phyloP scores from a whole-genome alignment of 2,113 vertebrate species.

The Malaclemys terrapin region DNA sequence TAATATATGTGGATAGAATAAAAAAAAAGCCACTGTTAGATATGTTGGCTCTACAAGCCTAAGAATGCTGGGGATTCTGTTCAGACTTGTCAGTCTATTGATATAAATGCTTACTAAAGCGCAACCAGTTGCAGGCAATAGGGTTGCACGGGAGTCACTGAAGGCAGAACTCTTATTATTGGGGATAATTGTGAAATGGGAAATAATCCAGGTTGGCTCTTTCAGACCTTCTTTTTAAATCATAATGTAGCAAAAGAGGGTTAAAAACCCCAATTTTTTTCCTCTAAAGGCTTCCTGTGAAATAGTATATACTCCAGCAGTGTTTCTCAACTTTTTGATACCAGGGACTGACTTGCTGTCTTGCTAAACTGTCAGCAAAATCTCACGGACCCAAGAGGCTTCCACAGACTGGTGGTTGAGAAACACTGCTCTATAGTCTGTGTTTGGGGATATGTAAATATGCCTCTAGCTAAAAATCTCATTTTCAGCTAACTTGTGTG shows the following conservation, averaged over 20 bases:
- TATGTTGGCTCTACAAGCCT: background rate
- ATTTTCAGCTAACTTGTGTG: background rate
- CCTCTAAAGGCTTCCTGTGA: background rate
- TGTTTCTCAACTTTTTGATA: no score
- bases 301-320: background rate
- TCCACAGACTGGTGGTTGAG: no score
- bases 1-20: background rate
- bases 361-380: no score
- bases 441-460: background rate
- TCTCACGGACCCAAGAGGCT: no score
- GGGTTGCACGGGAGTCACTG: background rate
- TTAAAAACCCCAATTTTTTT: background rate
- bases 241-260: background rate
- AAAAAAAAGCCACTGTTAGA: background rate
- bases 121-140: background rate
- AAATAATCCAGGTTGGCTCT: background rate
- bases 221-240: background rate
- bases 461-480: background rate
- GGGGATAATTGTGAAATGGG: background rate
- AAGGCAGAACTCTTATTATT: background rate
- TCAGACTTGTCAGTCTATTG: background rate
- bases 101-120: background rate
- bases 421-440: background rate
- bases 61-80: background rate
- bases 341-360: no score